These are phyloP conservation scores for Zophobas morio DNA, from an alignment of 1,140 invertebrate genomes.

Conservation along the genomic window DNA sequence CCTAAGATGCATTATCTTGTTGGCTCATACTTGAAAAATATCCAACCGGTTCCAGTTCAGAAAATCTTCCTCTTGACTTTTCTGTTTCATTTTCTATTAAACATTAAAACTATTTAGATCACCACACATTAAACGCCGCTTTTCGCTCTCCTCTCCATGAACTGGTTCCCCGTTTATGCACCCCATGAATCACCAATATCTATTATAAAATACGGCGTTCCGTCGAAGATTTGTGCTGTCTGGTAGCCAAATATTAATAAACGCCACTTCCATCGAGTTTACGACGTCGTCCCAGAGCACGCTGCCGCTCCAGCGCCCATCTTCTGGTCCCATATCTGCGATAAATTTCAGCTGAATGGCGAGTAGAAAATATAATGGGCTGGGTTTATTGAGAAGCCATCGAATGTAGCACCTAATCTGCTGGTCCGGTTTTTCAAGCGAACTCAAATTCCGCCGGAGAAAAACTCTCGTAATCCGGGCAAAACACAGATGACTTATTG, in stretches of 20 bases:
- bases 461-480: constrained; percentile 36
- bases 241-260: constrained; percentile 29
- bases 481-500: constrained; percentile 51
- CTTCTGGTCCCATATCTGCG: neutral
- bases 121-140: too few species aligned
- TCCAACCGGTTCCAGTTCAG: too few species aligned
- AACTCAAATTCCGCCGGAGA: neutral
- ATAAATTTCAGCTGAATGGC: constrained; percentile 6
- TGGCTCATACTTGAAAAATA: too few species aligned
- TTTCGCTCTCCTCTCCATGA: neutral
- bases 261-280: neutral
- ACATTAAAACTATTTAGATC: too few species aligned
- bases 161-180: neutral
- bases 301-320: neutral
- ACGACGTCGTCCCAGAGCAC: neutral
- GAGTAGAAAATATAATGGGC: neutral
- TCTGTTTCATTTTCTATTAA: too few species aligned
- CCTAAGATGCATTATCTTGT: too few species aligned
- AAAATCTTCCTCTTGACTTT: too few species aligned
- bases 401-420: constrained; percentile 18
- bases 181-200: constrained; percentile 4
- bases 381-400: neutral
- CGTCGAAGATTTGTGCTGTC: constrained; percentile 5
- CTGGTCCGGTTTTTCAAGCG: constrained; percentile 15
- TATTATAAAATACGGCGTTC: constrained; percentile 10